Evolutionary conservation across 2,888 invertebrate species (phyloP).

Genomic region (Troides oblongomaculatus): DNA sequence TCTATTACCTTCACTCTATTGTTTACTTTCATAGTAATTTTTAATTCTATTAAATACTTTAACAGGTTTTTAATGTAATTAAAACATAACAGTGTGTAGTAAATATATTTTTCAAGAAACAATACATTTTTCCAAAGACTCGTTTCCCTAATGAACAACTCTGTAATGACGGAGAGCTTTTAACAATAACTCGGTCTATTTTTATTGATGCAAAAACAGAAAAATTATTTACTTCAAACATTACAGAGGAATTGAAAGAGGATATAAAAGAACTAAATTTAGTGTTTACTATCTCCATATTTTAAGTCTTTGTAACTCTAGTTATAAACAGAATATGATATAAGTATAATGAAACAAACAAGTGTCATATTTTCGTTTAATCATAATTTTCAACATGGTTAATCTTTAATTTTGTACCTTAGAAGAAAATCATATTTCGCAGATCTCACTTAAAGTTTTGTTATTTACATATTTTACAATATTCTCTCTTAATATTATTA

Average conservation of each 20-base stretch:
- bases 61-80: too few relatives aligned
- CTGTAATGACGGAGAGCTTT: not conserved
- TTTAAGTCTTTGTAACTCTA: too few relatives aligned
- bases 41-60: too few relatives aligned
- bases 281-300: too few relatives aligned
- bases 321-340: not conserved
- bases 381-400: constrained; percentile 79
- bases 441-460: constrained; percentile 67
- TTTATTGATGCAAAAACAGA: not conserved
- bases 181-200: not conserved
- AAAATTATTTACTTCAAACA: not conserved
- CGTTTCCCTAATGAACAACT: not conserved
- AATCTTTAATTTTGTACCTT: constrained; percentile 78
- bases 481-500: constrained; percentile 52
- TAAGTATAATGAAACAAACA: constrained; percentile 42
- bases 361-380: constrained; percentile 71
- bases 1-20: too few relatives aligned
- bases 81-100: too few relatives aligned
- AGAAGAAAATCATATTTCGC: constrained; percentile 79
- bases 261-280: not conserved
- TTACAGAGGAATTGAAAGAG: too few relatives aligned
- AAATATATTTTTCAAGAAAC: not conserved
- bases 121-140: not conserved
- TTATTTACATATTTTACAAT: constrained; percentile 79
- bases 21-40: too few relatives aligned